Evolutionary conservation across 2,113 vertebrate species (phyloP).

Genomic region (Microcebus ravelobensis): DNA sequence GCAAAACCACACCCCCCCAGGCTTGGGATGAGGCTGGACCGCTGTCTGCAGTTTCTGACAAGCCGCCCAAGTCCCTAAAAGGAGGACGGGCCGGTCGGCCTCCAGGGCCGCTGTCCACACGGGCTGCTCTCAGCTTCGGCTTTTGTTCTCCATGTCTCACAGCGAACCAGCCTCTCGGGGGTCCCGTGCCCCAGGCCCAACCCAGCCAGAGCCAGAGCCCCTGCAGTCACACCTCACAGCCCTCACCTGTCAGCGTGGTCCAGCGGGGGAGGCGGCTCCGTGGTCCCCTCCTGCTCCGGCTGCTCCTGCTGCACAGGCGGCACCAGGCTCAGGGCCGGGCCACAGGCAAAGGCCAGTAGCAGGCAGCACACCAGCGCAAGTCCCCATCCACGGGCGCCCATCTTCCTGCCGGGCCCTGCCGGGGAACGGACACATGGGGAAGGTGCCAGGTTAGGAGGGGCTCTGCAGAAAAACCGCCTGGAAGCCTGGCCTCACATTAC

Average conservation of each 20-base stretch:
- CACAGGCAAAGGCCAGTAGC: conserved; percentile 62
- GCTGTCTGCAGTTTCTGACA: neutral
- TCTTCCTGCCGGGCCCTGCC: conserved; percentile 68
- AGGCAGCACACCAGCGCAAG: conserved; percentile 74
- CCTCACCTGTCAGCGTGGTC: conserved; percentile 80
- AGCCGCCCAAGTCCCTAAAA: fast-evolving
- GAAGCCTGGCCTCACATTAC: fast-evolving
- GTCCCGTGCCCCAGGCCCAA: fast-evolving
- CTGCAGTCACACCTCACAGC: fast-evolving
- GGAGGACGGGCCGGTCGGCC: neutral
- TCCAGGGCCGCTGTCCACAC: neutral
- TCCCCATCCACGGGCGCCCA: conserved; percentile 16
- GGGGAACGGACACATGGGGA: neutral
- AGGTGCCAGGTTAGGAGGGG: fast-evolving
- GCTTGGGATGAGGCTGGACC: neutral
- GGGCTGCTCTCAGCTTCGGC: neutral
- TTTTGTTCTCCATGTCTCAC: neutral
- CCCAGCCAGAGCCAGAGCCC: neutral
- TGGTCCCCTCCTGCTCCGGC: neutral
- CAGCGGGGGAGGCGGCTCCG: neutral
- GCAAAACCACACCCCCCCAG: neutral
- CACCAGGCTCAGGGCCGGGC: conserved; percentile 16
- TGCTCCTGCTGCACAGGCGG: neutral
- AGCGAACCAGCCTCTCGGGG: fast-evolving
- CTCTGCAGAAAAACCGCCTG: fast-evolving